A percentile compares a stretch with the other conserved stretches of the same genome.
phyloP scores from a whole-genome alignment of 2,113 vertebrate species.

The Brachirus orientalis region DNA sequence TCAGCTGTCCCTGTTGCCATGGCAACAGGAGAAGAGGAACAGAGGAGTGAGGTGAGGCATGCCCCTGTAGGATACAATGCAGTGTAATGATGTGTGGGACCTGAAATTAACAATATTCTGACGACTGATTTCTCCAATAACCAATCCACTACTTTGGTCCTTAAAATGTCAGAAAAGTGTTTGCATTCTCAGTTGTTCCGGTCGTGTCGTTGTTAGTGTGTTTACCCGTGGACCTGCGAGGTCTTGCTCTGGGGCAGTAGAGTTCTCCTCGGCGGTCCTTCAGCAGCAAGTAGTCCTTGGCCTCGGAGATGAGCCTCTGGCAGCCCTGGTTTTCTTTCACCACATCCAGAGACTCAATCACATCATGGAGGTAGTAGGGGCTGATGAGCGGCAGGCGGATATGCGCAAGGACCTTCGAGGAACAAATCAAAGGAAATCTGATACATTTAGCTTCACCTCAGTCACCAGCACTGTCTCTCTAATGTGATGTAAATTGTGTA shows the following conservation, averaged over 20 bases:
- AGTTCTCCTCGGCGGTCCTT: constrained; percentile 85
- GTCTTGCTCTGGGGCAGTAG: constrained; percentile 76
- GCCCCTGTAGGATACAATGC: neutral
- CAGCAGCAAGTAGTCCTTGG: constrained; percentile 85
- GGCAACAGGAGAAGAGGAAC: constrained; percentile 32
- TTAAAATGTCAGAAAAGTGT: too few relatives aligned
- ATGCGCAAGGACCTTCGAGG: constrained; percentile 81
- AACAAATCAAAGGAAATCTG: neutral
- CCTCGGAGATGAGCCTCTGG: constrained; percentile 84
- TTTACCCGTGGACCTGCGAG: constrained; percentile 81
- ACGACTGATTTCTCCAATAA: neutral
- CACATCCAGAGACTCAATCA: constrained; percentile 80
- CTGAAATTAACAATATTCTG: neutral
- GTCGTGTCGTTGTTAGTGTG: too few relatives aligned
- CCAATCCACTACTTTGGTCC: accelerated
- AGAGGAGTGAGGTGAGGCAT: constrained; percentile 15
- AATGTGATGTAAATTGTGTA: too few relatives aligned
- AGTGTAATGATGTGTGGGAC: too few relatives aligned
- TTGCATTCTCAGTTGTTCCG: too few relatives aligned
- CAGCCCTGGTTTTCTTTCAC: constrained; percentile 81
- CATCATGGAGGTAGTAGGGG: constrained; percentile 85
- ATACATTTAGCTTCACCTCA: neutral
- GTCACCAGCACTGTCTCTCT: neutral
- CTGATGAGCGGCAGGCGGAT: constrained; percentile 83
- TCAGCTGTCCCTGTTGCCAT: constrained; percentile 78